A percentile compares a stretch with the other conserved stretches of the same genome.
phyloP scores from a whole-genome alignment of 1,140 invertebrate genomes.

The Diorhabda sublineata region DNA sequence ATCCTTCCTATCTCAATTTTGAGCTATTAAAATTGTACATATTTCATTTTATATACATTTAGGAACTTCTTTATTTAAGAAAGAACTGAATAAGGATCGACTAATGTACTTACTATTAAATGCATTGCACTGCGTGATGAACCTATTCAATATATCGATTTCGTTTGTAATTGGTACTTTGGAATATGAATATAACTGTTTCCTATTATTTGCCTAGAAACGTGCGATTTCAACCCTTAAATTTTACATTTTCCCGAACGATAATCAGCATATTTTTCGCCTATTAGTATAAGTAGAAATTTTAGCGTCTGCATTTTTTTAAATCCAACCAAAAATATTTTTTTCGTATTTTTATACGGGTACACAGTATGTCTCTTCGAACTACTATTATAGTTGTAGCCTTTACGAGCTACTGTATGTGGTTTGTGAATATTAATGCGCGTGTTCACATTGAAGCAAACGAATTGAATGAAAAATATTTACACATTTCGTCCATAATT shows the following conservation, averaged over 20 bases:
- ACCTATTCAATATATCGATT: too few species aligned
- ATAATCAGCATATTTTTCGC: neutral
- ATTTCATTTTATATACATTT: neutral
- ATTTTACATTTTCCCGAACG: neutral
- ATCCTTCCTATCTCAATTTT: neutral
- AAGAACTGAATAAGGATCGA: neutral
- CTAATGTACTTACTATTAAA: too few species aligned
- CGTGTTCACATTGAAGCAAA: too few species aligned
- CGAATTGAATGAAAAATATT: too few species aligned
- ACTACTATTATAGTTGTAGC: slow-evolving; percentile 1
- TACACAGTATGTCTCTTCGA: neutral
- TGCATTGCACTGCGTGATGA: too few species aligned
- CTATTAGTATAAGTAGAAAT: too few species aligned
- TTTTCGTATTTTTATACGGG: neutral
- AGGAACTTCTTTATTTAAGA: neutral
- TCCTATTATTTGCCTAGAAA: neutral
- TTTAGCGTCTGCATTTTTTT: too few species aligned
- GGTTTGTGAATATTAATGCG: neutral
- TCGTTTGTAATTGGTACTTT: too few species aligned
- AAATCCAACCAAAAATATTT: too few species aligned
- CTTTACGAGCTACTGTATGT: neutral
- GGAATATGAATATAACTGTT: too few species aligned
- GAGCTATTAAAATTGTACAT: neutral
- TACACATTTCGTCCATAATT: too few species aligned
- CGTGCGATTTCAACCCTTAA: neutral